Evolutionary conservation across 2,888 invertebrate species (phyloP), one percentile per base, ranked within the genome.

Genomic region (Heliconius ethilla): DNA sequence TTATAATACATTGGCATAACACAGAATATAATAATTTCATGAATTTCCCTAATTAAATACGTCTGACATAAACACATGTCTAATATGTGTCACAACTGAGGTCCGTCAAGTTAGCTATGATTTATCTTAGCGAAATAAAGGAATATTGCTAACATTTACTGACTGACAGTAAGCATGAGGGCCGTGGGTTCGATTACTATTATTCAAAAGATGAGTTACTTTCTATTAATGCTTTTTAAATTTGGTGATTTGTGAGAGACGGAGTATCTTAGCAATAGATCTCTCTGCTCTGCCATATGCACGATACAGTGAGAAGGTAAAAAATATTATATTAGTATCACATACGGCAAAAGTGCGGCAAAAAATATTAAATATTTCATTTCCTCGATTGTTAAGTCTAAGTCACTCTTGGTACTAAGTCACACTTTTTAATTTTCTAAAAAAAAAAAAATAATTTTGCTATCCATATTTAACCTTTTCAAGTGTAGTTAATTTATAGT

Each of bases 41-140:
- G 1, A 25, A 22, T 33, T 29, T 13, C 33, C 11, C 40, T 5
- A 33, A 33, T 72, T 33, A 33, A 29, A 69, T n/a, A 13, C 25
- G 25, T 22, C 33, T 72, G 55, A 55, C 55, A 72, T 29, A 13
- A 55, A 27, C 55, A 72, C n/a, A 55, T 55, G 29, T 29, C n/a
- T 55, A 59, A 55, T 55, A 72, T 29, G 55, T 33, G 55, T 72
- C 51, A 72, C 70, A 55, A 18, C n/a, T 33, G 70, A 72, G 55
- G 15, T 51, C n/a, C n/a, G 55, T 55, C 33, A 33, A 55, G 70
- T 55, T 70, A 27, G 51, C 51, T 55, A 13, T 72, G 13, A 72
- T 72, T 72, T 18, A 72, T 51, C 11, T 55, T 51, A 67, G 37
- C 40, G 15, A 18, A 66, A 29, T 29, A 22, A 18, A 66, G 4